Base-by-base conservation (phyloP, 2,888 invertebrate species). In the Campoletis raptor region DNA sequence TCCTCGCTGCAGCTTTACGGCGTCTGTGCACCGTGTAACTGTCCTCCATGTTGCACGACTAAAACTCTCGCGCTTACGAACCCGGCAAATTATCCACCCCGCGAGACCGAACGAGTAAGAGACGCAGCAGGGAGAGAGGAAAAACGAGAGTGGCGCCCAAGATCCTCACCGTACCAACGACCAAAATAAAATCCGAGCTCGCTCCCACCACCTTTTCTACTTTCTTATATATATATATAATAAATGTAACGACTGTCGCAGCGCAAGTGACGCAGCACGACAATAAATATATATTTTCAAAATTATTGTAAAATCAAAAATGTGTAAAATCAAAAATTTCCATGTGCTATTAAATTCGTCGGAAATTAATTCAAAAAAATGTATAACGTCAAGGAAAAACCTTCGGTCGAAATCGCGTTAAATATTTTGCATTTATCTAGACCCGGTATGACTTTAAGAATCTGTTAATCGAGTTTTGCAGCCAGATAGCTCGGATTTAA, bases 11-110 rank as follows among this genome's bases (percentile, higher is more conserved):
- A 30, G 93, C 93, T 83, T 94, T 93, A 40, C 94, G 92, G 70
- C 94, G 93, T 88, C 93, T 89, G 88, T 94, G 93, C 88, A 93
- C 92, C 89, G 92, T 91, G 90, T 94, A 94, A 90, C 93, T 93
- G 89, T 94, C 93, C 91, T 94, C 94, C 93, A 94, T 94, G 73
- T 73, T 54, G 64, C 69, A 74, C 76, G 81, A 88, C 83, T 88
- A 70, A 81, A 80, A 37, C 67, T 66, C 45, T 48, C 10, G 48
- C n/a, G 21, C 73, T 37, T 30, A 24, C 40, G n/a, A 40, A 42
- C 45, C 70, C 66, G 42, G 48, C 54, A 52, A 70, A 70, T 42
- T 57, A 54, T 74, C 12, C 52, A 18, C 66, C 67, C 54, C 72
- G 72, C 77, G 67, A 72, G 30, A 74, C 74, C 21, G 21, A 66